phyloP scores from a whole-genome alignment of 2,888 invertebrate species.

The Onchidella celtica region DNA sequence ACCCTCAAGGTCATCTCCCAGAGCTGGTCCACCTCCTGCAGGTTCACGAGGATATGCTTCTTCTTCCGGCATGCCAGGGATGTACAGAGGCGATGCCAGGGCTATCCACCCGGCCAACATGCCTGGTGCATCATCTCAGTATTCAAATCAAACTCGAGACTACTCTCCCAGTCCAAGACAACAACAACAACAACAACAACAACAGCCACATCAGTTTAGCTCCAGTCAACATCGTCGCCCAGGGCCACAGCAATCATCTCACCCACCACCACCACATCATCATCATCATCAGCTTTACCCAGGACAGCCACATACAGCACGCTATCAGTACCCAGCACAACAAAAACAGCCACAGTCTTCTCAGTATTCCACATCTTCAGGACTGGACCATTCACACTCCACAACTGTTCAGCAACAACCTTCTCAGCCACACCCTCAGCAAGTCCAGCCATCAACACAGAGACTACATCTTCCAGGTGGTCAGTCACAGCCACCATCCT shows the following conservation, averaged over 20 bases:
- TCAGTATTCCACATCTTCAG: neutral
- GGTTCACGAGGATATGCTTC: neutral
- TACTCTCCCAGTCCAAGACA: neutral
- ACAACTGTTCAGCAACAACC: neutral
- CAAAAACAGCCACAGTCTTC: neutral
- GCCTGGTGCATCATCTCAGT: neutral
- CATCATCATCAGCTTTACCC: constrained; percentile 27
- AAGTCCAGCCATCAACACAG: neutral
- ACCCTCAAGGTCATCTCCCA: neutral
- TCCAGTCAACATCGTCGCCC: neutral
- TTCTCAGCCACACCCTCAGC: neutral
- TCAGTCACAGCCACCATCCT: neutral
- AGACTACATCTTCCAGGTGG: neutral
- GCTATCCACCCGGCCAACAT: constrained; percentile 27
- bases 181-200: neutral
- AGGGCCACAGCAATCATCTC: neutral
- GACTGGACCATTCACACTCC: neutral
- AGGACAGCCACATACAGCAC: too few species aligned
- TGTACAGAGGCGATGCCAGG: constrained; percentile 6
- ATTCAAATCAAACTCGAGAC: neutral
- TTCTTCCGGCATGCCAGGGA: neutral
- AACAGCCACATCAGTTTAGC: neutral
- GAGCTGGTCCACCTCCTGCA: neutral
- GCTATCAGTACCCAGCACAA: constrained; percentile 8
- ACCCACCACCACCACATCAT: neutral